phyloP scores from a whole-genome alignment of 2,797 vertebrate genomes.

The Merluccius polli region DNA sequence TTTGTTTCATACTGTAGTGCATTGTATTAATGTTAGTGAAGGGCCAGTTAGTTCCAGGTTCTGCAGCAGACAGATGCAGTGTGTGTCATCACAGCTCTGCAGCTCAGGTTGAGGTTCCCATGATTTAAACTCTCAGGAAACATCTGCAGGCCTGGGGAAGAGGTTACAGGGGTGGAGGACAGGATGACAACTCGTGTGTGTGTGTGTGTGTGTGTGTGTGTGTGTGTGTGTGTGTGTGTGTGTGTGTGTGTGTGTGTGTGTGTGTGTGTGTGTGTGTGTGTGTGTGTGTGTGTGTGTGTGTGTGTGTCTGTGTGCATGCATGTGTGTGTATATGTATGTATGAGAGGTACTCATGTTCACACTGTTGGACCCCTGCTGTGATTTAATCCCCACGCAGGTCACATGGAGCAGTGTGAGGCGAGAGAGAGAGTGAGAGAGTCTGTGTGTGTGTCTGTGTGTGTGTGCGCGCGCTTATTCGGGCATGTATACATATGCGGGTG shows the following conservation, averaged over 20 bases:
- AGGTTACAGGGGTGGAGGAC: slow-evolving; percentile 54
- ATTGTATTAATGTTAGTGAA: background rate
- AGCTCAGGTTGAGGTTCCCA: slow-evolving; percentile 32
- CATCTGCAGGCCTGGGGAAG: slow-evolving; percentile 60
- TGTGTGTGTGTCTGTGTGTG: slow-evolving; percentile 24
- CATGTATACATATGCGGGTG: slow-evolving; percentile 12
- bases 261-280: too few relatives aligned
- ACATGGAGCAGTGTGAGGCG: slow-evolving; percentile 1
- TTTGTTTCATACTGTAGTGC: background rate
- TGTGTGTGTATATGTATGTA: too few relatives aligned
- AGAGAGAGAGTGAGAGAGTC: background rate
- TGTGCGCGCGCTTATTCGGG: slow-evolving; percentile 15
- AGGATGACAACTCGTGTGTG: slow-evolving; percentile 40
- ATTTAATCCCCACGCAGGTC: slow-evolving; percentile 6
- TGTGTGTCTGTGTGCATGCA: too few relatives aligned
- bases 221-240: slow-evolving; percentile 10
- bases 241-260: slow-evolving; percentile 13
- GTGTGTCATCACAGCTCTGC: background rate
- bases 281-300: too few relatives aligned
- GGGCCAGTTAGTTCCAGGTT: background rate
- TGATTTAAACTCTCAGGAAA: slow-evolving; percentile 49
- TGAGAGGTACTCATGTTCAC: slow-evolving; percentile 26
- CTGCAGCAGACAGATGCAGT: background rate
- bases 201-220: slow-evolving; percentile 18
- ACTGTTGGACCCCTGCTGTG: slow-evolving; percentile 21